Evolutionary conservation across 1,140 invertebrate genomes (phyloP).

Genomic region (Drosophila funebris): DNA sequence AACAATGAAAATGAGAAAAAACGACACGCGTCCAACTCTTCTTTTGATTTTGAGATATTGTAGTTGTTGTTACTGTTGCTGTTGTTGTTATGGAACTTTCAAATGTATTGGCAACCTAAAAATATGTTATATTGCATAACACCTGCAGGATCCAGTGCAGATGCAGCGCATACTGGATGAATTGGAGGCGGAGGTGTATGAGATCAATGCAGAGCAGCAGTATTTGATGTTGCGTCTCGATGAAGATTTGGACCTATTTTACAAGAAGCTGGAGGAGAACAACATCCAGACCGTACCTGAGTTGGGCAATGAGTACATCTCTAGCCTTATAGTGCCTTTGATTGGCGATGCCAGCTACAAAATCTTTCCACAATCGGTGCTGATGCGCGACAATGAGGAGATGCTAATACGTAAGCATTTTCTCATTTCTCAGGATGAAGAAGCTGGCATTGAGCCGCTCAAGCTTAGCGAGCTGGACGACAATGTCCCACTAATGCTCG

Average conservation of each 20-base stretch:
- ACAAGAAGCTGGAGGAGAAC: constrained; percentile 51
- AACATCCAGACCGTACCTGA: constrained; percentile 51
- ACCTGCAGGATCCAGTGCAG: constrained; percentile 67
- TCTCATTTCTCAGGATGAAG: constrained; percentile 64
- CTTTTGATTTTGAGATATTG: no score
- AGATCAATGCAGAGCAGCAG: constrained; percentile 79
- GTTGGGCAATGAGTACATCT: constrained; percentile 60
- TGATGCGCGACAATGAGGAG: constrained; percentile 64
- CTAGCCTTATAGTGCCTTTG: constrained; percentile 65
- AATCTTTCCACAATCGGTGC: constrained; percentile 59
- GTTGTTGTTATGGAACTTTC: no score
- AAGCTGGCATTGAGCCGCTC: constrained; percentile 56
- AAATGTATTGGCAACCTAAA: not conserved
- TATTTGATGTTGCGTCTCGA: constrained; percentile 64
- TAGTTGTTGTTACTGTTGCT: no score
- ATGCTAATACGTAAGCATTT: constrained; percentile 77
- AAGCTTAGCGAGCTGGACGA: constrained; percentile 66
- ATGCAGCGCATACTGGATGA: constrained; percentile 78
- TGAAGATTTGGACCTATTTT: constrained; percentile 60
- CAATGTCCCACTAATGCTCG: constrained; percentile 54
- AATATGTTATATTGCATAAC: not conserved
- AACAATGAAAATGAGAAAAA: no score
- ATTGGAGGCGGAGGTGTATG: constrained; percentile 73
- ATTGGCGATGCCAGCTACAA: constrained; percentile 57
- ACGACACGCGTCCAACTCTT: no score